Evolutionary conservation across 2,113 vertebrate genomes (phyloP).

Genomic region (Neopipo cinnamomea): DNA sequence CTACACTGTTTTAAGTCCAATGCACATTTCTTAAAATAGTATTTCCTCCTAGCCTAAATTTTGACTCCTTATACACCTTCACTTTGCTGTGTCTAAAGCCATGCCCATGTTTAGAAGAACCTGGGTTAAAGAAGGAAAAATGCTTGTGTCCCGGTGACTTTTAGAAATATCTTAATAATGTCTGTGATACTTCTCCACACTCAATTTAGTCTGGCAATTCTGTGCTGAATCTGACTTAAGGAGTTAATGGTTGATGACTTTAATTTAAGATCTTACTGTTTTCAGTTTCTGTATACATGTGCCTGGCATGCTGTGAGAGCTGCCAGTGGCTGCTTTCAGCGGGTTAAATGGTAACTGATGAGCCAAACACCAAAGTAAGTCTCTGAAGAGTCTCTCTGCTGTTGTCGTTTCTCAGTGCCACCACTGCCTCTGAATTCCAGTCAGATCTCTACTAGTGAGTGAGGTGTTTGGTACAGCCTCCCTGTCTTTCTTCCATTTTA

Average conservation of each 20-base stretch:
- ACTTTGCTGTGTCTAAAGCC: neutral
- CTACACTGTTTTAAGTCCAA: neutral
- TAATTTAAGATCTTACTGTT: neutral
- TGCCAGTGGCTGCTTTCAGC: neutral
- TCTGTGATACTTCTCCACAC: neutral
- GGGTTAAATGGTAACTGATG: neutral
- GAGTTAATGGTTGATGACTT: neutral
- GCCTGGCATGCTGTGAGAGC: neutral
- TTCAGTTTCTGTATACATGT: neutral
- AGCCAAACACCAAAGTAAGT: neutral
- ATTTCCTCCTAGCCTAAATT: neutral
- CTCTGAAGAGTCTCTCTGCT: neutral
- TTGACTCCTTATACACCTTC: neutral
- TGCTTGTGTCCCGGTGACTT: neutral
- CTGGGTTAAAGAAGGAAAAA: neutral
- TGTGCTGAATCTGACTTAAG: neutral
- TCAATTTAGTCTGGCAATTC: neutral
- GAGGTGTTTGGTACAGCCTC: neutral
- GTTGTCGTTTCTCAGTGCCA: neutral
- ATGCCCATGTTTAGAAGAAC: neutral
- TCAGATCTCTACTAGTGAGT: neutral
- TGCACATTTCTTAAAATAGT: neutral
- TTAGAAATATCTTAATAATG: neutral
- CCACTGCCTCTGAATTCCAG: neutral
- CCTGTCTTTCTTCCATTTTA: neutral